A percentile compares a stretch with the other conserved stretches of the same genome.
Conservation (phyloP, 1,140 invertebrate genomes). For the Drosophila sechellia region DNA sequence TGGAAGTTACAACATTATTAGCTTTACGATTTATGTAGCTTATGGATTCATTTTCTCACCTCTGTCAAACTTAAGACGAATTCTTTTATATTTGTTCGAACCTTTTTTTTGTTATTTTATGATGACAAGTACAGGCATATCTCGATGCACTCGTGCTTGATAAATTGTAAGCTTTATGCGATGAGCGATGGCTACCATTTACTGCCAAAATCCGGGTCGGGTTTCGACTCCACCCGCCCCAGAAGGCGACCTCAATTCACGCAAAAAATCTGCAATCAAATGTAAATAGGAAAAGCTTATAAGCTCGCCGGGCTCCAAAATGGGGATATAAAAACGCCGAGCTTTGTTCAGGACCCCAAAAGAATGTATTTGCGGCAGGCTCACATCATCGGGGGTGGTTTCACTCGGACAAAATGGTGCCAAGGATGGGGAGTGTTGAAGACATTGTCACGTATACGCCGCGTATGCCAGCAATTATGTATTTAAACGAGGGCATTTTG, state of each 20-base stretch:
- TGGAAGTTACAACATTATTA: too few relatives aligned
- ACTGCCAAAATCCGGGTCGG: slow-evolving; percentile 28
- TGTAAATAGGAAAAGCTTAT: slow-evolving; percentile 74
- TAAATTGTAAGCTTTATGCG: slow-evolving; percentile 36
- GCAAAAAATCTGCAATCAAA: slow-evolving; percentile 76
- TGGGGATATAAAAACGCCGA: slow-evolving; percentile 53
- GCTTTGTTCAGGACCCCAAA: slow-evolving; percentile 50
- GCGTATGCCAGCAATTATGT: slow-evolving; percentile 74
- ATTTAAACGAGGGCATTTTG: slow-evolving; percentile 30
- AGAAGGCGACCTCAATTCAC: slow-evolving; percentile 44
- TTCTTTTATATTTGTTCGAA: background rate
- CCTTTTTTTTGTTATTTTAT: background rate
- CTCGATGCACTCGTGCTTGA: slow-evolving; percentile 23
- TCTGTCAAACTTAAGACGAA: background rate
- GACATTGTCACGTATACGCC: slow-evolving; percentile 73
- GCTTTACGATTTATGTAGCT: background rate
- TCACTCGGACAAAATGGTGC: slow-evolving; percentile 33
- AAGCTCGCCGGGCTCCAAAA: slow-evolving; percentile 50
- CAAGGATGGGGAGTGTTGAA: slow-evolving; percentile 63
- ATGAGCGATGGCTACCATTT: slow-evolving; percentile 46
- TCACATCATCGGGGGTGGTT: slow-evolving; percentile 39
- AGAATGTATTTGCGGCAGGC: slow-evolving; percentile 31
- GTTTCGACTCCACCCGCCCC: background rate
- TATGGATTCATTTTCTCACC: background rate
- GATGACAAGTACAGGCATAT: slow-evolving; percentile 17